These are phyloP conservation scores for Metopolophium dirhodum DNA, from an alignment of 1,140 invertebrate species.

Conservation along the genomic window DNA sequence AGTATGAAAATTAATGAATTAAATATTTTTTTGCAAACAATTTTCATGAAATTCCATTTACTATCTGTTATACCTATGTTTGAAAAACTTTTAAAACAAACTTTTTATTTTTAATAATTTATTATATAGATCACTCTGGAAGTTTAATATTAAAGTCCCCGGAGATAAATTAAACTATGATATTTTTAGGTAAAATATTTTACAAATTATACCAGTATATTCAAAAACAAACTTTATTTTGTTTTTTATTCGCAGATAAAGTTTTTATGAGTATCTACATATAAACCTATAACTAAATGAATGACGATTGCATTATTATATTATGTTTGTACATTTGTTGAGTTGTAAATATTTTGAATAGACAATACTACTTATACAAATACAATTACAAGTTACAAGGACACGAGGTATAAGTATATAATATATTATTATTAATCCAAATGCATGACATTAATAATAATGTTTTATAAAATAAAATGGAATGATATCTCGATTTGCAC, in stretches of 20 bases:
- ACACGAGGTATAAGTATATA: neutral
- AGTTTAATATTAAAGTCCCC: slow-evolving; percentile 1
- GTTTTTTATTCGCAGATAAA: neutral
- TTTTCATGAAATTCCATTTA: neutral
- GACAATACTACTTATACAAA: neutral
- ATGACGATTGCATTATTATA: neutral
- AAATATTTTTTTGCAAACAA: neutral
- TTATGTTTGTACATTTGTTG: neutral
- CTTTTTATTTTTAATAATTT: slow-evolving; percentile 11
- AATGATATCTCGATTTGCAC: neutral
- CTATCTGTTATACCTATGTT: neutral
- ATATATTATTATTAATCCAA: neutral
- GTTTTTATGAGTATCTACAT: neutral
- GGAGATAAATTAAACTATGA: neutral
- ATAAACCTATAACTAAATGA: neutral
- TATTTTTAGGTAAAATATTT: neutral
- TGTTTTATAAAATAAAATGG: neutral
- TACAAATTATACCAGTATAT: neutral
- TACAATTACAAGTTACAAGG: neutral
- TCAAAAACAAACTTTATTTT: neutral
- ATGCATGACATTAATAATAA: neutral
- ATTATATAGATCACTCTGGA: neutral
- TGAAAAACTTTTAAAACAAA: neutral
- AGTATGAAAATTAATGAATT: neutral
- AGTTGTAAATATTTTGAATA: neutral